Evolutionary conservation across 2,113 vertebrate genomes (phyloP).

Genomic region (Thamnophis sirtalis): DNA sequence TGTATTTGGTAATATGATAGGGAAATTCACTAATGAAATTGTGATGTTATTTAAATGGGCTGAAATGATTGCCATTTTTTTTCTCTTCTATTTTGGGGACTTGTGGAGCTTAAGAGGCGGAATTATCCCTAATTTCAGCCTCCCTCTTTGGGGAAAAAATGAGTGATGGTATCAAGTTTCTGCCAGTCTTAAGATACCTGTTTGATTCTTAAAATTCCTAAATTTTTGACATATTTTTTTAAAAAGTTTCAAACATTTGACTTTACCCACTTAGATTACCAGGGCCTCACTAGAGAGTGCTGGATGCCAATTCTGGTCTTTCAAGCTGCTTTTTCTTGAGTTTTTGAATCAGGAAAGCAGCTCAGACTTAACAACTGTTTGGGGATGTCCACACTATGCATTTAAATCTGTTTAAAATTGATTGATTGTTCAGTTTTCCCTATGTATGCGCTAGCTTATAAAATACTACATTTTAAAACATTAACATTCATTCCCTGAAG

Average conservation of each 20-base stretch:
- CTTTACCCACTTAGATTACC: not conserved
- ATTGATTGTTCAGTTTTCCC: not conserved
- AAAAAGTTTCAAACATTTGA: not conserved
- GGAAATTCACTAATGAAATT: not conserved
- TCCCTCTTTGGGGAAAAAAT: not conserved
- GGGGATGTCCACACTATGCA: not conserved
- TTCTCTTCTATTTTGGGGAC: not conserved
- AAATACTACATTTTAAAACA: not conserved
- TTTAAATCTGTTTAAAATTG: not conserved
- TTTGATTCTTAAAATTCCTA: not conserved
- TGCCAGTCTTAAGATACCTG: not conserved
- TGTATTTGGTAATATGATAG: not conserved
- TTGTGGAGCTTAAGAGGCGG: not conserved
- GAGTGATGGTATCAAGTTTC: not conserved
- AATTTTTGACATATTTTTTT: not conserved
- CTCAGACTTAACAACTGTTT: not conserved
- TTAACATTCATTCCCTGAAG: not conserved
- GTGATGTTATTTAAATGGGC: not conserved
- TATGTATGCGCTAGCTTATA: not conserved
- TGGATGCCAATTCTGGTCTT: not conserved
- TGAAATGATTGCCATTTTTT: not conserved
- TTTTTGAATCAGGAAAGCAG: not conserved
- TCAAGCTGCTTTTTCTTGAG: not conserved
- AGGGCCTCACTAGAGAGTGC: not conserved
- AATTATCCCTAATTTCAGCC: not conserved